Percentiles rank a stretch among this genome's conserved stretches.
Evolutionary conservation across 2,888 invertebrate genomes (phyloP).

Genomic region (Dugesia japonica): DNA sequence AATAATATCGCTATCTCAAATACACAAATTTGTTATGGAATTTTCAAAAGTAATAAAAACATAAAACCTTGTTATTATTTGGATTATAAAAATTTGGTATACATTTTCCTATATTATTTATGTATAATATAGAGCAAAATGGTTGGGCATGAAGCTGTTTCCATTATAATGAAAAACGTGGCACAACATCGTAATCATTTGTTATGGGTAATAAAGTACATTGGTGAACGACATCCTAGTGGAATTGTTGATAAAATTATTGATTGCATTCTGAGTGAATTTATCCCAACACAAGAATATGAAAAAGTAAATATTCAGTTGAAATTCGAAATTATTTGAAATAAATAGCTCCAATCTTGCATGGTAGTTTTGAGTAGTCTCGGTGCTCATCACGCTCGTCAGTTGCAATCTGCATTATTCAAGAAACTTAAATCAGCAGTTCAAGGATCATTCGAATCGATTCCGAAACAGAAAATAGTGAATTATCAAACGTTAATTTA

Average conservation of each 20-base stretch:
- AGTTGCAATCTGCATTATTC: not conserved
- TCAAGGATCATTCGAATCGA: not conserved
- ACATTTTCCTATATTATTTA: no score
- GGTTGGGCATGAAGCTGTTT: not conserved
- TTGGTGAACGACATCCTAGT: not conserved
- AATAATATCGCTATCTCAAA: no score
- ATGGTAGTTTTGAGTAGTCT: not conserved
- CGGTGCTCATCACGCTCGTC: not conserved
- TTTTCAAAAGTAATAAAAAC: no score
- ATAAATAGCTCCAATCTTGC: not conserved
- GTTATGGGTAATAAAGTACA: not conserved
- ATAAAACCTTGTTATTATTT: no score
- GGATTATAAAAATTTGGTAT: no score
- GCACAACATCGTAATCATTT: not conserved
- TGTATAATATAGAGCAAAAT: not conserved
- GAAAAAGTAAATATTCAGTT: not conserved
- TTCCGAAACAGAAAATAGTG: not conserved
- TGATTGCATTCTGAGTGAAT: not conserved
- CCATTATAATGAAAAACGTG: not conserved
- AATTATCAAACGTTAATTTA: not conserved
- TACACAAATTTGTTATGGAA: no score
- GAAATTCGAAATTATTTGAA: no score
- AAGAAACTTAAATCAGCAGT: not conserved
- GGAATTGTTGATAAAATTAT: not conserved
- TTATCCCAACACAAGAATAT: not conserved